Evolutionary conservation across 2,797 vertebrate species (phyloP).

Genomic region (Melanotaenia boesemani): DNA sequence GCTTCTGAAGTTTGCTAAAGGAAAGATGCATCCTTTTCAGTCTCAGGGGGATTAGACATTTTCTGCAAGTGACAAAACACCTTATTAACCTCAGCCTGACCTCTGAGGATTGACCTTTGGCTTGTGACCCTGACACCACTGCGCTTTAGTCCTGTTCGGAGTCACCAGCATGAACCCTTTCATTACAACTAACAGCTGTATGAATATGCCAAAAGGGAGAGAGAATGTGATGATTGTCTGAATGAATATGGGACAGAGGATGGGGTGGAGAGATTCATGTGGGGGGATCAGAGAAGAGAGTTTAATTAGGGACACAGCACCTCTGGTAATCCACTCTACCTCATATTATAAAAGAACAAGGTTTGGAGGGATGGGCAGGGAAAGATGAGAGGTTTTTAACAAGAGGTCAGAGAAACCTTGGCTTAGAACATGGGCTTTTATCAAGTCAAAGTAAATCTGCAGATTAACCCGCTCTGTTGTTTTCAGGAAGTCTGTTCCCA

Average conservation of each 20-base stretch:
- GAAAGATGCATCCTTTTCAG: conserved; percentile 75
- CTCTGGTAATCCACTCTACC: conserved; percentile 78
- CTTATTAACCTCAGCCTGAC: conserved; percentile 79
- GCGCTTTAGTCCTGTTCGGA: conserved; percentile 60
- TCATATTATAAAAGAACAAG: conserved; percentile 68
- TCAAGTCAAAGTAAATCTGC: conserved; percentile 80
- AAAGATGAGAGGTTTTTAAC: conserved; percentile 76
- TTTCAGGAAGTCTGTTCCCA: conserved; percentile 81
- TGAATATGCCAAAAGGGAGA: conserved; percentile 51
- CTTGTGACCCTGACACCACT: conserved; percentile 69
- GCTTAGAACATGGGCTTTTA: conserved; percentile 74
- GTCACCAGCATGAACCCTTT: conserved; percentile 68
- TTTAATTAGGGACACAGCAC: conserved; percentile 81
- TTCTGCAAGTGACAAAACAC: conserved; percentile 81
- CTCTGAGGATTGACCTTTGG: conserved; percentile 82
- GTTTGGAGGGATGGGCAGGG: conserved; percentile 44
- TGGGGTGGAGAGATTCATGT: conserved; percentile 15
- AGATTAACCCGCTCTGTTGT: conserved; percentile 81
- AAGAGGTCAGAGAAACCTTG: conserved; percentile 81
- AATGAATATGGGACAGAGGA: conserved; percentile 38
- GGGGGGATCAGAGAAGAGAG: conserved; percentile 59
- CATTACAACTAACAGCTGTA: conserved; percentile 41
- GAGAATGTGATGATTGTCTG: conserved; percentile 62
- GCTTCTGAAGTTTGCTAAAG: conserved; percentile 67
- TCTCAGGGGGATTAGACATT: conserved; percentile 82